Percentiles rank a stretch among this genome's conserved stretches.
phyloP scores from a whole-genome alignment of 35 echinoderm and acorn worm species.

The Diadema setosum region DNA sequence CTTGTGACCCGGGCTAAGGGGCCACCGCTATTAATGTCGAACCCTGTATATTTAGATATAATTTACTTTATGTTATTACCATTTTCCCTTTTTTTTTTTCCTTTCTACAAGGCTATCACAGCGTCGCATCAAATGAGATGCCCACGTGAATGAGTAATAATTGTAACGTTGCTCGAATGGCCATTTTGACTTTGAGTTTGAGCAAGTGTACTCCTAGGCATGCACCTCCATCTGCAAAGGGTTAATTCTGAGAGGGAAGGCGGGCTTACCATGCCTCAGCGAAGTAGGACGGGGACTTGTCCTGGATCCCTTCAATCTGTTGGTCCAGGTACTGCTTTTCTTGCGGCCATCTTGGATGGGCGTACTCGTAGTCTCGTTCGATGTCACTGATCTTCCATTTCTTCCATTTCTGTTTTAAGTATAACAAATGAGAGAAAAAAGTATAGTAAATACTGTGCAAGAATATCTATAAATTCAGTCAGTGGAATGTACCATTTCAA shows the following conservation, averaged over 20 bases:
- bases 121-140: no score
- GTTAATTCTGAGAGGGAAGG: no score
- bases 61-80: no score
- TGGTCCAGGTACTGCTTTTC: slow-evolving; percentile 57
- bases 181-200: no score
- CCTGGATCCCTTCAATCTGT: slow-evolving; percentile 54
- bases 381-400: slow-evolving; percentile 69
- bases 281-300: slow-evolving; percentile 70
- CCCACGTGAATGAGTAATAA: background rate
- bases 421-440: background rate
- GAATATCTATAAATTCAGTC: background rate
- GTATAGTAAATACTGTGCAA: background rate
- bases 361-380: slow-evolving; percentile 66
- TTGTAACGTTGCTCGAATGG: background rate
- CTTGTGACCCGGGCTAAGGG: no score
- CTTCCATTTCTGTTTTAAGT: slow-evolving; percentile 91
- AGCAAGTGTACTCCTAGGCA: no score
- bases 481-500: background rate
- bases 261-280: slow-evolving; percentile 89
- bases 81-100: no score
- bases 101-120: no score
- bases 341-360: slow-evolving; percentile 97
- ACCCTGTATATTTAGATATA: no score
- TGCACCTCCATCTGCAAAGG: no score
- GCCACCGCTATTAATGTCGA: no score